A percentile compares a stretch with the other conserved stretches of the same genome.
Evolutionary conservation across 2,113 vertebrate genomes (phyloP).

Genomic region (Cygnus buccinator): DNA sequence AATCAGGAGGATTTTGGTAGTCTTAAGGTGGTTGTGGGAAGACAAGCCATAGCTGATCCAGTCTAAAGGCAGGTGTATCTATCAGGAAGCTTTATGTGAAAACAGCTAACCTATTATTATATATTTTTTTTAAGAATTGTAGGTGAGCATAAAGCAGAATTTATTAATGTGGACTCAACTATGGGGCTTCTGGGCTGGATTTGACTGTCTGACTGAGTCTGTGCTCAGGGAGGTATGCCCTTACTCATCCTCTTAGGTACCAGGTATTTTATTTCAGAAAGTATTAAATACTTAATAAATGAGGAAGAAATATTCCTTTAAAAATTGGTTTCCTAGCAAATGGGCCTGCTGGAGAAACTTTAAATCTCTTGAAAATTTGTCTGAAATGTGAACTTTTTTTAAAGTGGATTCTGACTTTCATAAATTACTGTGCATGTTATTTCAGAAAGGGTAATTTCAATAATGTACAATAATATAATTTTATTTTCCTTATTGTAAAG

Average conservation of each 20-base stretch:
- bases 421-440: background rate
- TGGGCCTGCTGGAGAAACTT: background rate
- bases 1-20: background rate
- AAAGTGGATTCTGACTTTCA: background rate
- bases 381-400: background rate
- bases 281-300: background rate
- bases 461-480: background rate
- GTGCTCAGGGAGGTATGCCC: background rate
- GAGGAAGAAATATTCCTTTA: background rate
- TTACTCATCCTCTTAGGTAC: background rate
- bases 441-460: background rate
- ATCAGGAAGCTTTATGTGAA: background rate
- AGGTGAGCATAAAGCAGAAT: accelerated
- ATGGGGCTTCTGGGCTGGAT: background rate
- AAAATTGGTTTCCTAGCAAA: background rate
- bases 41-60: background rate
- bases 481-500: background rate
- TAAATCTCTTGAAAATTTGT: background rate
- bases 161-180: background rate
- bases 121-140: background rate
- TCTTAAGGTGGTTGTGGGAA: background rate
- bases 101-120: background rate
- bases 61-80: background rate
- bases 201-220: background rate
- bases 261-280: background rate